Conservation (phyloP, 2,797 vertebrate species). For the Echeneis naucrates region DNA sequence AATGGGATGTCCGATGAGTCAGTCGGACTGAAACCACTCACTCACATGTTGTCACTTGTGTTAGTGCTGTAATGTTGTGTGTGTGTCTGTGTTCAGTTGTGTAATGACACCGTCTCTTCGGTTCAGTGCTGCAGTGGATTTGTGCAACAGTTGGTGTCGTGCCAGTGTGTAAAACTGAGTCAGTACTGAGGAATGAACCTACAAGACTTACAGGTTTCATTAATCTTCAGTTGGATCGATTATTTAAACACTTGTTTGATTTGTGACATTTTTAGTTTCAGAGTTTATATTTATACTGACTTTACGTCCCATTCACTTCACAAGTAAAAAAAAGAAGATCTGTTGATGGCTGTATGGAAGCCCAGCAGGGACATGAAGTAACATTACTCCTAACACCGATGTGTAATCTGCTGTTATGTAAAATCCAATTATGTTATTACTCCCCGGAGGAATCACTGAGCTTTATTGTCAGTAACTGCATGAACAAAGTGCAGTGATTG, state of each 20-base stretch:
- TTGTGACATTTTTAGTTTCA: too few relatives aligned
- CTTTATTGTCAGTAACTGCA: too few relatives aligned
- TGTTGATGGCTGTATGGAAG: neutral
- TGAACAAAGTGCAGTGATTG: too few relatives aligned
- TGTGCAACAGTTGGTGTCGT: neutral
- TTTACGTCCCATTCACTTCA: too few relatives aligned
- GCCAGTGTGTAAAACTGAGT: slow-evolving; percentile 12
- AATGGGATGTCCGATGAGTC: too few relatives aligned
- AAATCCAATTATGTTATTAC: neutral
- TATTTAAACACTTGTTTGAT: too few relatives aligned
- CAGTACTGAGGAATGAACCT: slow-evolving; percentile 15
- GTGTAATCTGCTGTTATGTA: too few relatives aligned
- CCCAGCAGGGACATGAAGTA: slow-evolving; percentile 10
- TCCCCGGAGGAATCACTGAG: too few relatives aligned
- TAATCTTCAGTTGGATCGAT: too few relatives aligned
- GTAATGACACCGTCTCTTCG: neutral
- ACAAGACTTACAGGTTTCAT: too few relatives aligned
- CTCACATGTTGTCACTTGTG: neutral
- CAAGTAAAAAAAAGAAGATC: too few relatives aligned
- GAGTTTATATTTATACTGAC: too few relatives aligned
- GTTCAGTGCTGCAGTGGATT: neutral
- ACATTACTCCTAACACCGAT: neutral
- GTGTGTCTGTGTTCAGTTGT: neutral
- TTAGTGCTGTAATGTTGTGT: neutral
- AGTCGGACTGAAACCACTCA: neutral